These are phyloP conservation scores for Spongilla lacustris DNA, from an alignment of 37 sponge, comb jelly and placozoan species.

Conservation along the genomic window DNA sequence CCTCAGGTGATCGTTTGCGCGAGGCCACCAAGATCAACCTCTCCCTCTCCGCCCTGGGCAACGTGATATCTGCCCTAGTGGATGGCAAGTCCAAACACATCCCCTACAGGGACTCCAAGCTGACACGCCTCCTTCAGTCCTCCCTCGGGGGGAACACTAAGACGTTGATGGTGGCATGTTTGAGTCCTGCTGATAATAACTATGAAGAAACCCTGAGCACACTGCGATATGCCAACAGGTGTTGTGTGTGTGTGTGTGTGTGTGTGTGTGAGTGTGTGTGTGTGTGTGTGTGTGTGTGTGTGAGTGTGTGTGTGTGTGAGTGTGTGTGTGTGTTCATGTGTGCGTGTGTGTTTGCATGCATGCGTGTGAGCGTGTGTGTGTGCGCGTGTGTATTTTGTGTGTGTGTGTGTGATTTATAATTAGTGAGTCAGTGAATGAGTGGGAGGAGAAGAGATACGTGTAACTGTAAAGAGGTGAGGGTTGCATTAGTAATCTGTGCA, in stretches of 20 bases:
- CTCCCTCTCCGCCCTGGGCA: constrained; percentile 97
- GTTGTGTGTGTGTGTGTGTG: background rate
- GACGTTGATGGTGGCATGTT: constrained; percentile 98
- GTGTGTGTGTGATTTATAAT: background rate
- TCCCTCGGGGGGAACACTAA: constrained; percentile 97
- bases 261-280: background rate
- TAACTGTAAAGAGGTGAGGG: too few species aligned
- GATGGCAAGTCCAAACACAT: constrained; percentile 97
- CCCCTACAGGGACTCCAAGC: constrained; percentile 96
- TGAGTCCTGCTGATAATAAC: constrained; percentile 97
- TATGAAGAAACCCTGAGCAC: constrained; percentile 95
- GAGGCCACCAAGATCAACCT: constrained; percentile 99
- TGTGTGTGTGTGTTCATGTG: background rate
- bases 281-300: too few species aligned
- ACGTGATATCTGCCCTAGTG: constrained; percentile 98
- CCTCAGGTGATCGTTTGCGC: constrained; percentile 72
- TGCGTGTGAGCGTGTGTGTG: background rate
- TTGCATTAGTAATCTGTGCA: background rate
- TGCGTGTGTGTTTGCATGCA: background rate
- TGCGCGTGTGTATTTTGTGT: background rate
- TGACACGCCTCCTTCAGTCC: constrained; percentile 94
- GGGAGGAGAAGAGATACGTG: too few species aligned
- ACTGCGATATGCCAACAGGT: constrained; percentile 68
- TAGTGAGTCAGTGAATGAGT: too few species aligned
- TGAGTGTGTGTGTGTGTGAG: background rate